Base-by-base conservation (phyloP, 2,888 invertebrate species). In the Rhamphomyia laevipes region DNA sequence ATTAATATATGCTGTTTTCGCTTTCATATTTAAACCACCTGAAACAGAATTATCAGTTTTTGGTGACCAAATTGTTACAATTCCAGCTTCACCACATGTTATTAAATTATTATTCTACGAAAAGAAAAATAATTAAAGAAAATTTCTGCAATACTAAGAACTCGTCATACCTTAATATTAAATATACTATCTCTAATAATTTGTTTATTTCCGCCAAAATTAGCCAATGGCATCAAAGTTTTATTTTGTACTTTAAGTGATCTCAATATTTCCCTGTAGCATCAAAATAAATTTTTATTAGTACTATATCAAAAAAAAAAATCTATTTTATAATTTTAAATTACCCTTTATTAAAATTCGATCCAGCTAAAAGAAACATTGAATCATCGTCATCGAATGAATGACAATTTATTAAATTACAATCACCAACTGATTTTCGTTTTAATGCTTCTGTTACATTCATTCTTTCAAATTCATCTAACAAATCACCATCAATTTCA, bases 51-150 rank as follows among this genome's bases (percentile, higher is more conserved):
- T n/a, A 13, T 2, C 16, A 16, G 17, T 43, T 47, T 27, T 49
- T 48, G 63, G 62, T 52, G 71, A 70, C 87, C 87, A 87, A 40
- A 81, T 67, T 59, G 77, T 77, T 12, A 87, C 59, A 40, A 78
- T 67, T 13, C 84, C 83, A n/a, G 74, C 67, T 70, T 88, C 87
- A 4, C 87, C 87, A 17, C 80, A 80, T 11, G 85, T 86, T 52
- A 86, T 63, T 43, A 86, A 64, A 17, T 77, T 53, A 55, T 81
- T 77, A 23, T 71, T 73, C 80, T 84, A 65, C 13, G 70, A 66
- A 49, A 11, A 27, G 4, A 27, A 27, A 27, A 27, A 16, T 12
- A 46, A 50, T 38, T 47, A 51, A 18, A 46, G 6, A 42, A 27
- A 21, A 15, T 27, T 41, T 21, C 5, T 31, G 42, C 7, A 31